Evolutionary conservation across 2,113 vertebrate genomes (phyloP).

Genomic region (Chionodraco myersi): DNA sequence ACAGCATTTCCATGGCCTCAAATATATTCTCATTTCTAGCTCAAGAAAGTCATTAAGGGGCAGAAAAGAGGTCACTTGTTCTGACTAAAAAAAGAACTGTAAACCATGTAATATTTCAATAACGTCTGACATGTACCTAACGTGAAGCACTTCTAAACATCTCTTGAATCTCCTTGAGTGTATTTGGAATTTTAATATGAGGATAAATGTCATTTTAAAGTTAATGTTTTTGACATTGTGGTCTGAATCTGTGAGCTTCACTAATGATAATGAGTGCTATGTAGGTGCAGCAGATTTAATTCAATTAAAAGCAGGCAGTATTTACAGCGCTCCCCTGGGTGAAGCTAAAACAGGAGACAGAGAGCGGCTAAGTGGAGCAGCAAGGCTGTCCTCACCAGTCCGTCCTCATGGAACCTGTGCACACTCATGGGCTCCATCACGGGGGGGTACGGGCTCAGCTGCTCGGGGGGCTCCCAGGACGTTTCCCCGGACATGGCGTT

Average conservation of each 20-base stretch:
- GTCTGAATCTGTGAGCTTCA: constrained; percentile 7
- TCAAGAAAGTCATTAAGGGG: constrained; percentile 23
- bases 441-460: constrained; percentile 55
- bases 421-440: constrained; percentile 73
- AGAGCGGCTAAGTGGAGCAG: constrained; percentile 69
- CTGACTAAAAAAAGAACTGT: neutral
- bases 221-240: constrained; percentile 16
- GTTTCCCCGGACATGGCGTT: constrained; percentile 91
- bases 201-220: constrained; percentile 26
- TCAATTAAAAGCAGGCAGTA: constrained; percentile 71
- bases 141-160: neutral
- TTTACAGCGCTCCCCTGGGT: constrained; percentile 69
- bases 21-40: constrained; percentile 28
- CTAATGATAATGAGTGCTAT: constrained; percentile 49
- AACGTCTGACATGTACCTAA: neutral
- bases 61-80: constrained; percentile 36
- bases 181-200: constrained; percentile 24
- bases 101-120: neutral
- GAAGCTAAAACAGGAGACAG: constrained; percentile 73
- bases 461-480: constrained; percentile 90
- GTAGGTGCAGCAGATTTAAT: constrained; percentile 66
- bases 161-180: neutral
- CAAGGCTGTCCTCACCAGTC: constrained; percentile 74
- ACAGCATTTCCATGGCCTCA: constrained; percentile 32
- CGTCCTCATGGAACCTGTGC: constrained; percentile 66